phyloP scores from a whole-genome alignment of 2,797 vertebrate species.

The Chelmon rostratus region DNA sequence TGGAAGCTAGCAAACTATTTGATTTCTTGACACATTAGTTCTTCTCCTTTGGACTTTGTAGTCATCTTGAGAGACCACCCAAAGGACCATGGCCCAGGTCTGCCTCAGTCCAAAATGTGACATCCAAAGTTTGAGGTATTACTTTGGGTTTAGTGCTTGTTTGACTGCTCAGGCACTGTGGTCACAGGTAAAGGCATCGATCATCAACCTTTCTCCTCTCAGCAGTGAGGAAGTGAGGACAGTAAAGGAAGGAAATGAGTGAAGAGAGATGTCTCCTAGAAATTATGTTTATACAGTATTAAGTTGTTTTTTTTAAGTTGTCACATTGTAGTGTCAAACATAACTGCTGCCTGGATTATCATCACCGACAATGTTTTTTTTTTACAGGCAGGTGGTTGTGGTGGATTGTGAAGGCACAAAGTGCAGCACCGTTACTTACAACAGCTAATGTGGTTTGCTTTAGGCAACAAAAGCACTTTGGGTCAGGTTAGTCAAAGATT shows the following conservation, averaged over 20 bases:
- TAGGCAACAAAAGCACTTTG: background rate
- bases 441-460: background rate
- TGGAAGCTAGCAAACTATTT: slow-evolving; percentile 21
- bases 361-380: slow-evolving; percentile 11
- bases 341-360: background rate
- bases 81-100: background rate
- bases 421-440: background rate
- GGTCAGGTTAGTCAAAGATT: background rate
- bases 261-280: too few relatives aligned
- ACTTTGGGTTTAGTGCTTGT: background rate
- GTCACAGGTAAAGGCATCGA: background rate
- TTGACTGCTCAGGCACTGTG: background rate
- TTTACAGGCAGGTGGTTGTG: background rate
- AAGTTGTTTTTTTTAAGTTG: background rate
- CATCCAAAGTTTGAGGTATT: background rate
- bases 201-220: background rate
- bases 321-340: background rate
- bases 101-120: slow-evolving; percentile 3
- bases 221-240: background rate
- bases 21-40: slow-evolving; percentile 8
- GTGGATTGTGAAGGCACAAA: background rate
- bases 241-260: background rate
- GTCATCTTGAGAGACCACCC: background rate
- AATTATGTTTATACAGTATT: too few relatives aligned
- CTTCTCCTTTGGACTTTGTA: background rate